Base-by-base conservation (phyloP, 2,113 vertebrate genomes). In the Siniperca knerii region DNA sequence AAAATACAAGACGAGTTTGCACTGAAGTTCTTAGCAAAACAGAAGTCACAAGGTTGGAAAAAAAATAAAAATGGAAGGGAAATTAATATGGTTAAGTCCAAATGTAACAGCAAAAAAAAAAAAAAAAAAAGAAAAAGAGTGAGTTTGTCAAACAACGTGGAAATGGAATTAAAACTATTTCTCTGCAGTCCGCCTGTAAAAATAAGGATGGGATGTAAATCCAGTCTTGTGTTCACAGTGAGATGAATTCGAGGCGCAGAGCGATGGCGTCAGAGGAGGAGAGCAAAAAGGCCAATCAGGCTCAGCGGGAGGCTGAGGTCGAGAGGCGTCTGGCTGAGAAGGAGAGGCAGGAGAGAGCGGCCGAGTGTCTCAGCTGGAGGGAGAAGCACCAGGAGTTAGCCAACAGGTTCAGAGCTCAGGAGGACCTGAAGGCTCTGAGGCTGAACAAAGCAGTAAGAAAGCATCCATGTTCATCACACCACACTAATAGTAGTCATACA, bases 401-500 rank as follows among this genome's bases (percentile, higher is more conserved):
- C 2, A 87, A 94, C 35, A 20, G 55, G n/a, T 64, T 94, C 42
- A 71, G 88, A 67, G 86, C 79, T 6, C 90, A 95, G 86, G 94
- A 95, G 70, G 96, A 94, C 52, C 85, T 96, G 67, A 94, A 92
- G 90, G 90, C 92, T 33, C 92, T 93, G 87, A 88, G 92, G 70
- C 82, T 92, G 91, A 95, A 87, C 87, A 96, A 95, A 90, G 92
- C 89, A 4, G 94, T 96, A 55, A 90, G 93, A 70, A 55, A 46
- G 20, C 60, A 0, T 13, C 13, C 8, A 9, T 55, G 46, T 55
- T 40, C 37, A 21, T 55, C n/a, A 73, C 44, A 12, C 2, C 40
- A 55, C 60, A 58, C 6, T 2, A 12, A 35, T 37, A 44, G 18
- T 35, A n/a, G 54, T n/a, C 64, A 13, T 20, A 46, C 13, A 52